Percentiles rank a stretch among this genome's conserved stretches.
Evolutionary conservation across 1,140 invertebrate species (phyloP).

Genomic region (Monochamus saltuarius): DNA sequence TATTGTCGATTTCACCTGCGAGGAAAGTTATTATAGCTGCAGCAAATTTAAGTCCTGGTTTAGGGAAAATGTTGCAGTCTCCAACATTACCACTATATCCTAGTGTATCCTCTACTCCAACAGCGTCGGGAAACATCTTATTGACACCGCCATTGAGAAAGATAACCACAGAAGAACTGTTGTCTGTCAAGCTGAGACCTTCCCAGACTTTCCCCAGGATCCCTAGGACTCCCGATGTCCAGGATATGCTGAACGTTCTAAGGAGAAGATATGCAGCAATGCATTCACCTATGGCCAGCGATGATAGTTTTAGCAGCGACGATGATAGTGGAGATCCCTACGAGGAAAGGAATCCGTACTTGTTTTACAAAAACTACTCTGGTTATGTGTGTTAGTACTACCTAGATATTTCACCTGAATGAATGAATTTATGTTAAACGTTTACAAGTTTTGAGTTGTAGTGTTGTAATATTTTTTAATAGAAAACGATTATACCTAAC

Average conservation of each 20-base stretch:
- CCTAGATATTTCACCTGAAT: too few relatives aligned
- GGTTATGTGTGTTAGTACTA: too few relatives aligned
- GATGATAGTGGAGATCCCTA: neutral
- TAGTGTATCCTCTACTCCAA: neutral
- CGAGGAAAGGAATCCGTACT: too few relatives aligned
- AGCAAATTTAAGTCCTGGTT: neutral
- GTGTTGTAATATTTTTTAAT: too few relatives aligned
- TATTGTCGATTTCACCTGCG: neutral
- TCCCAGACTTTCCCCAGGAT: neutral
- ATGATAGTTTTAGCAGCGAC: neutral
- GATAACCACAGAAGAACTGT: neutral
- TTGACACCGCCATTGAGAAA: constrained; percentile 4
- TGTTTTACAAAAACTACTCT: too few relatives aligned
- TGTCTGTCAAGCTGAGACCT: neutral
- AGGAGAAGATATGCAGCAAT: constrained; percentile 25
- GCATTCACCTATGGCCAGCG: constrained; percentile 19
- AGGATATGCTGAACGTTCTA: constrained; percentile 24
- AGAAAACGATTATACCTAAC: too few relatives aligned
- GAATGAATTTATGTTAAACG: too few relatives aligned
- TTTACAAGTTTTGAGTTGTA: too few relatives aligned
- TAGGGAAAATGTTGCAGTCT: neutral
- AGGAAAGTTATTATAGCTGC: neutral
- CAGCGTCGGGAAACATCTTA: neutral
- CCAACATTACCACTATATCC: neutral
- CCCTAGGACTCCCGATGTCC: constrained; percentile 19